phyloP scores from a whole-genome alignment of 2,113 vertebrate genomes.

The Menidia beryllina region DNA sequence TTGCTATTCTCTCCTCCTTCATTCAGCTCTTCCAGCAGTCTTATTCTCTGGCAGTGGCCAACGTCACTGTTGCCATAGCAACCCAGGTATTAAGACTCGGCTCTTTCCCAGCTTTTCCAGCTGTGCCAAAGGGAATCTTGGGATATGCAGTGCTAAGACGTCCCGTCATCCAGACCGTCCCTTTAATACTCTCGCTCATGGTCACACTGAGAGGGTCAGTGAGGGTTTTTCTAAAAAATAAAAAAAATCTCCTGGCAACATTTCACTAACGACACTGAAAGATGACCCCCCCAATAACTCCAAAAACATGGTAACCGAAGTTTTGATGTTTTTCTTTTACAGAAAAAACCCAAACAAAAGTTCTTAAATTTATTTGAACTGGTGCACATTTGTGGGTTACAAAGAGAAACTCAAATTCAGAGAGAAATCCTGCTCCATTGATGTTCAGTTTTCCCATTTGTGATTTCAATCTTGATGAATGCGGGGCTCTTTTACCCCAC shows the following conservation, averaged over 20 bases:
- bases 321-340: not conserved
- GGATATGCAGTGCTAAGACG: slow-evolving; percentile 57
- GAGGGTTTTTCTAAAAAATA: slow-evolving; percentile 52
- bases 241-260: slow-evolving; percentile 29
- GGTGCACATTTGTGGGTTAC: not conserved
- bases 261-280: slow-evolving; percentile 17
- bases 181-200: slow-evolving; percentile 38
- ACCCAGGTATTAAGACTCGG: slow-evolving; percentile 77
- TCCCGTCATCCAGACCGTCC: slow-evolving; percentile 33
- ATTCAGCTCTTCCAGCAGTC: slow-evolving; percentile 55
- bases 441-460: slow-evolving; percentile 11
- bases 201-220: slow-evolving; percentile 18
- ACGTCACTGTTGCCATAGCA: slow-evolving; percentile 82
- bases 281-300: not conserved
- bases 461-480: slow-evolving; percentile 17
- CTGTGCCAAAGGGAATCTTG: slow-evolving; percentile 73
- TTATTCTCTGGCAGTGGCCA: slow-evolving; percentile 61
- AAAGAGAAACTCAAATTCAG: not conserved
- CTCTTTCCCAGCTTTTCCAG: slow-evolving; percentile 73
- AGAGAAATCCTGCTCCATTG: not conserved
- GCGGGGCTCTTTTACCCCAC: slow-evolving; percentile 9
- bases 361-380: not conserved
- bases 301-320: not conserved
- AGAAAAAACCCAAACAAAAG: not conserved
- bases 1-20: slow-evolving; percentile 64